Evolutionary conservation across 1,140 invertebrate genomes (phyloP).

Genomic region (Anthonomus grandis): DNA sequence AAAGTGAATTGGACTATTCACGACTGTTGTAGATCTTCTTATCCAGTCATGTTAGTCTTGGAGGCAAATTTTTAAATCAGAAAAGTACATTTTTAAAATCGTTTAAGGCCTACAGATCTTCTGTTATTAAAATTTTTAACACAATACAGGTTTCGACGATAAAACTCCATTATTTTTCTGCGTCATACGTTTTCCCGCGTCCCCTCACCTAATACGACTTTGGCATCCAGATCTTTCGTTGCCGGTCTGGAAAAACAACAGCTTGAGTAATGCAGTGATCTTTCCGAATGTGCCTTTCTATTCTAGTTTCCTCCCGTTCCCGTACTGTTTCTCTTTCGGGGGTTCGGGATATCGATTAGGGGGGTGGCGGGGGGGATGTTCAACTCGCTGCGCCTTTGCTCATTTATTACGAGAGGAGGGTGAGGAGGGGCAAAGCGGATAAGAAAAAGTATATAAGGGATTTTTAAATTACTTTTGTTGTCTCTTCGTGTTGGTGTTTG

Average conservation of each 20-base stretch:
- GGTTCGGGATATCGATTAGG: constrained; percentile 10
- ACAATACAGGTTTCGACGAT: too few relatives aligned
- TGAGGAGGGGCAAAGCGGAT: too few relatives aligned
- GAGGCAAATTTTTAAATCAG: too few relatives aligned
- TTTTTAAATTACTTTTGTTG: neutral
- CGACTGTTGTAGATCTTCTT: too few relatives aligned
- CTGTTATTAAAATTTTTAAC: too few relatives aligned
- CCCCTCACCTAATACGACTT: neutral
- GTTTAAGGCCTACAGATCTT: too few relatives aligned
- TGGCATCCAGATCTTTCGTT: constrained; percentile 2
- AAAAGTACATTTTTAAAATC: too few relatives aligned
- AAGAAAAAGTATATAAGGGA: constrained; percentile 1
- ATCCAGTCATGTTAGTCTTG: too few relatives aligned
- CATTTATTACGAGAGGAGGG: constrained; percentile 11
- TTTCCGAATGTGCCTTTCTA: constrained; percentile 20
- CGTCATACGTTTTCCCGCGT: too few relatives aligned
- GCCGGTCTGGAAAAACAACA: constrained; percentile 24
- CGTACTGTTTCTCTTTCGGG: constrained; percentile 16
- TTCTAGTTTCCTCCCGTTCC: too few relatives aligned
- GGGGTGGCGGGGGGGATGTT: too few relatives aligned
- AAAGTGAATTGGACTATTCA: too few relatives aligned
- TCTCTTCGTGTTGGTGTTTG: neutral
- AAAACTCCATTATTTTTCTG: neutral
- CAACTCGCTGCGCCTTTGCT: constrained; percentile 13
- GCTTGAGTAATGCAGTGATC: constrained; percentile 25